A percentile compares a stretch with the other conserved stretches of the same genome.
Conservation (phyloP, 2,888 invertebrate genomes). For the Phania funesta region DNA sequence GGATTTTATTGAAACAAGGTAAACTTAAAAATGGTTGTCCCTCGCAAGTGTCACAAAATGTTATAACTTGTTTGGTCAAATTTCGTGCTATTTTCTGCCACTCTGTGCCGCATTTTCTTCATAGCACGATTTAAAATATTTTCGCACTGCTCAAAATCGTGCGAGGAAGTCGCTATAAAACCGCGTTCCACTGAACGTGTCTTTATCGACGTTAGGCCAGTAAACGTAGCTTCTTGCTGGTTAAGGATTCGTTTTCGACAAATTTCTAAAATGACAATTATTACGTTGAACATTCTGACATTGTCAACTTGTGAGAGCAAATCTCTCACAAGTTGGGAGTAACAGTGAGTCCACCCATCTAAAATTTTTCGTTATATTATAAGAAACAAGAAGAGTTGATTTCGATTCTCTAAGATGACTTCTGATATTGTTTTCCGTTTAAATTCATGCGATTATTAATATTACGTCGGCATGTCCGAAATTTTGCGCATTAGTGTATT, state of each 20-base stretch:
- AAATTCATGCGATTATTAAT: background rate
- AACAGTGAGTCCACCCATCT: background rate
- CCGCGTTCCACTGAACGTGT: too few species aligned
- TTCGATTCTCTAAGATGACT: background rate
- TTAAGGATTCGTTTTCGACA: constrained; percentile 2
- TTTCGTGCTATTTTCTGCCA: too few species aligned
- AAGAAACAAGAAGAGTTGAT: background rate
- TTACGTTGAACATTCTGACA: background rate
- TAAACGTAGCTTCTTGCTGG: constrained; percentile 25
- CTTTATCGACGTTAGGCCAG: constrained; percentile 50
- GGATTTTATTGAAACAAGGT: too few species aligned
- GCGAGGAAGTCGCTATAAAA: too few species aligned
- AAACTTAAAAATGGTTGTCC: too few species aligned
- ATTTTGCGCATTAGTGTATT: too few species aligned
- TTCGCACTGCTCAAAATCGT: too few species aligned
- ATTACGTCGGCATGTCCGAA: too few species aligned
- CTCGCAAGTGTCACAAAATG: too few species aligned
- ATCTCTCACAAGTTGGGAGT: background rate
- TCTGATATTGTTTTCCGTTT: background rate
- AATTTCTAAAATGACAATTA: background rate
- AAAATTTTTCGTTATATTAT: background rate
- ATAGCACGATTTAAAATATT: too few species aligned
- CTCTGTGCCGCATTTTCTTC: too few species aligned
- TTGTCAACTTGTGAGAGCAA: background rate
- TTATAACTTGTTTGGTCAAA: too few species aligned